Evolutionary conservation across 2,888 invertebrate species (phyloP).

Genomic region (Notocelia uddmanniana): DNA sequence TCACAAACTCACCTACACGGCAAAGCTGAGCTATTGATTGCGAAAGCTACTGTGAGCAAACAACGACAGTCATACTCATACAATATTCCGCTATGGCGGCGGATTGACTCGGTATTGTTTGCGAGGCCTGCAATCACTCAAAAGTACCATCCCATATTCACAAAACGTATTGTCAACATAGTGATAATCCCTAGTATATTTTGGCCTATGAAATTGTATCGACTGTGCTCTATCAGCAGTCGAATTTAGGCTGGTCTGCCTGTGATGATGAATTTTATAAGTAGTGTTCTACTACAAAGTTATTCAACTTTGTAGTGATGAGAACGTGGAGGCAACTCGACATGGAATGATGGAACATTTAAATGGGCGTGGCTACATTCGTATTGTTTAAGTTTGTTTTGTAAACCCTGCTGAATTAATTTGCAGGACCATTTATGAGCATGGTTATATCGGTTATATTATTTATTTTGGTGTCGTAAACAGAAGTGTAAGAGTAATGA

Average conservation of each 20-base stretch:
- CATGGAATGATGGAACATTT: too few species aligned
- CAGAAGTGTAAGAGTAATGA: neutral
- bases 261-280: neutral
- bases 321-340: conserved; percentile 50
- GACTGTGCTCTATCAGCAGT: neutral
- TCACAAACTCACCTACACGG: neutral
- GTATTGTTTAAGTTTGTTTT: too few species aligned
- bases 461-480: neutral
- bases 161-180: neutral
- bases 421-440: neutral
- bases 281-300: too few species aligned
- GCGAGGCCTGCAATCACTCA: conserved; percentile 81
- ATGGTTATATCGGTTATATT: neutral
- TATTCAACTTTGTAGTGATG: conserved; percentile 60
- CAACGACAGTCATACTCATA: conserved; percentile 42
- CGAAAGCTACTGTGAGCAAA: conserved; percentile 16
- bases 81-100: conserved; percentile 55
- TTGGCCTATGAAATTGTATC: neutral
- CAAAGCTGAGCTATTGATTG: conserved; percentile 61
- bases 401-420: too few species aligned
- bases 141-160: conserved; percentile 64
- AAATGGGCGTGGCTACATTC: too few species aligned
- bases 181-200: neutral
- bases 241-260: neutral
- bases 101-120: conserved; percentile 83